Conservation (phyloP, 1,140 invertebrate species). For the Mamestra configurata region DNA sequence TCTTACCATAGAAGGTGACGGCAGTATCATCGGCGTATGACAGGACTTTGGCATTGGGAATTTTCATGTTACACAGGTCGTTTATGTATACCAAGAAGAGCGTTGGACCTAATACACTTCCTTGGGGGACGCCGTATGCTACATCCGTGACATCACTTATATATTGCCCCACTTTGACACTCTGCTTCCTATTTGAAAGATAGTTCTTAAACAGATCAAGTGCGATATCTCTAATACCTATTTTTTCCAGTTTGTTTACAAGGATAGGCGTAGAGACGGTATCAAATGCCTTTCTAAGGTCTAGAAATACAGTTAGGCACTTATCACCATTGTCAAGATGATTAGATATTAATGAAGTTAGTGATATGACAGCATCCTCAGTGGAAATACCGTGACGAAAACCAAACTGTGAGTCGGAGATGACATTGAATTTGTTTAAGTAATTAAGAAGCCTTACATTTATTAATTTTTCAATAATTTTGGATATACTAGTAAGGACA, state of each 20-base stretch:
- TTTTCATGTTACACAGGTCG: neutral
- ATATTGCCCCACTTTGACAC: neutral
- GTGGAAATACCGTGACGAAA: neutral
- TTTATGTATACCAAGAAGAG: neutral
- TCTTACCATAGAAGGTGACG: no score
- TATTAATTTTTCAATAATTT: neutral
- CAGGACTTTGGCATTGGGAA: no score
- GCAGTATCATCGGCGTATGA: no score
- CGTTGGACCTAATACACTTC: neutral
- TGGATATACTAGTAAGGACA: neutral
- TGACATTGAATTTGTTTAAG: neutral
- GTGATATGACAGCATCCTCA: neutral
- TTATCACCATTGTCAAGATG: neutral
- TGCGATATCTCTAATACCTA: neutral
- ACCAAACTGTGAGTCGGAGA: neutral
- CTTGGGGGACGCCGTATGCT: neutral
- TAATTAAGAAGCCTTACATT: neutral
- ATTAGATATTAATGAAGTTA: neutral
- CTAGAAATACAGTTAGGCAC: neutral
- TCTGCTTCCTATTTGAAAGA: neutral
- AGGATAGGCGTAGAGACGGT: neutral
- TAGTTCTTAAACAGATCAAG: neutral
- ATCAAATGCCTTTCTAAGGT: neutral
- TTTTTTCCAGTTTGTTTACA: neutral
- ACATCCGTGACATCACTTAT: neutral